Evolutionary conservation across 1,140 invertebrate genomes (phyloP).

Genomic region (Apis cerana): DNA sequence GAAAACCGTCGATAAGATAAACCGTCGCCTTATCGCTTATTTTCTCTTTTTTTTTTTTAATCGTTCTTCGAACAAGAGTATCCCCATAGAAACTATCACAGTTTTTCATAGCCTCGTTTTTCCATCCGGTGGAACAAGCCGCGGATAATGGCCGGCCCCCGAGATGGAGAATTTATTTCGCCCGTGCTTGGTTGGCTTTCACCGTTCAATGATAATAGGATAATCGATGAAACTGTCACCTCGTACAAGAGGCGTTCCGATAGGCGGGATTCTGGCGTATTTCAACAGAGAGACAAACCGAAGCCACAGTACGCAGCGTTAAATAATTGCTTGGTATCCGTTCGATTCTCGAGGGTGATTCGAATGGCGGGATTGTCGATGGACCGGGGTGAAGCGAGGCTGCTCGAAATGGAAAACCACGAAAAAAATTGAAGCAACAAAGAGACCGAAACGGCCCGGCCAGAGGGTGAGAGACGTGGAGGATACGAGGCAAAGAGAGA

Average conservation of each 20-base stretch:
- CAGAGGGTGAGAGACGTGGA: not conserved
- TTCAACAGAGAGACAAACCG: slow-evolving; percentile 68
- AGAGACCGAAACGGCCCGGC: slow-evolving; percentile 40
- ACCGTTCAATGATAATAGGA: slow-evolving; percentile 63
- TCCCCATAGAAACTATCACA: too few relatives aligned
- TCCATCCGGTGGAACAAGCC: too few relatives aligned
- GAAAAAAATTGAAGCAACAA: slow-evolving; percentile 69
- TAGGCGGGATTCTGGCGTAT: slow-evolving; percentile 65
- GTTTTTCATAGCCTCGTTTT: too few relatives aligned
- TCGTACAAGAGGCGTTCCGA: slow-evolving; percentile 62
- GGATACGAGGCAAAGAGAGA: not conserved
- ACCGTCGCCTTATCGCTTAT: too few relatives aligned
- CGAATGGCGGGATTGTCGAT: slow-evolving; percentile 65
- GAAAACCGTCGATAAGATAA: too few relatives aligned
- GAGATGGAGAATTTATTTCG: slow-evolving; percentile 58
- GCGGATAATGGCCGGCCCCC: slow-evolving; percentile 41
- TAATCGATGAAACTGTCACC: slow-evolving; percentile 67
- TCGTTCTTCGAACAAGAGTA: too few relatives aligned
- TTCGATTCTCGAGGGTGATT: slow-evolving; percentile 69
- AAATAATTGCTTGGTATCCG: slow-evolving; percentile 70
- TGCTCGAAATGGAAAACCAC: slow-evolving; percentile 70
- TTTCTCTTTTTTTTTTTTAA: too few relatives aligned
- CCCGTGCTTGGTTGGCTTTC: slow-evolving; percentile 46
- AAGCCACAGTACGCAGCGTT: slow-evolving; percentile 67
- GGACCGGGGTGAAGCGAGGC: slow-evolving; percentile 53